Percentiles rank a stretch among this genome's conserved stretches.
phyloP scores from a whole-genome alignment of 2,888 invertebrate genomes.

The Tigriopus californicus region DNA sequence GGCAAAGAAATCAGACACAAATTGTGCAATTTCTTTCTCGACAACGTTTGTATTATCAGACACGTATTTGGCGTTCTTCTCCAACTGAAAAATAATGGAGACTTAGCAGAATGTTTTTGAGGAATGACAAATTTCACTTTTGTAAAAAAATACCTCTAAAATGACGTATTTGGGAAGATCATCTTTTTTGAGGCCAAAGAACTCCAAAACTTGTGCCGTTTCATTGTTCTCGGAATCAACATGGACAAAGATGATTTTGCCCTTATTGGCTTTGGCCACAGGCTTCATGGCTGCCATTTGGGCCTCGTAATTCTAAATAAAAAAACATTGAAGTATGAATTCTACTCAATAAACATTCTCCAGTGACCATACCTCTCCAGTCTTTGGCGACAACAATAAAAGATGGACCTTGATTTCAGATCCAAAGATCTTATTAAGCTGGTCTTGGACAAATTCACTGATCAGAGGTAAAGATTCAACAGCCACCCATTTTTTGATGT shows the following conservation, averaged over 20 bases:
- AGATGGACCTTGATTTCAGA: slow-evolving; percentile 94
- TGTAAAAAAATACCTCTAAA: not conserved
- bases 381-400: slow-evolving; percentile 81
- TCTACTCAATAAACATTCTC: too few relatives aligned
- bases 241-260: slow-evolving; percentile 32
- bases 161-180: not conserved
- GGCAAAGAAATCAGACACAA: not conserved
- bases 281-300: slow-evolving; percentile 55
- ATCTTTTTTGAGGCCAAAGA: slow-evolving; percentile 78
- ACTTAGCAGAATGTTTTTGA: slow-evolving; percentile 38
- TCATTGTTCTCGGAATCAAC: slow-evolving; percentile 84
- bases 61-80: slow-evolving; percentile 94
- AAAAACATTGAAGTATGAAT: too few relatives aligned
- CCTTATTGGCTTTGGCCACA: slow-evolving; percentile 73
- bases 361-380: slow-evolving; percentile 67
- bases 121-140: not conserved
- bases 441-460: slow-evolving; percentile 91
- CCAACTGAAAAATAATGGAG: slow-evolving; percentile 81
- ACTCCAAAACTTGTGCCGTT: slow-evolving; percentile 90
- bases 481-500: slow-evolving; percentile 60
- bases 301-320: slow-evolving; percentile 45
- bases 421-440: slow-evolving; percentile 93
- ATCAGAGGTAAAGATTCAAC: slow-evolving; percentile 69
- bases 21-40: slow-evolving; percentile 32
- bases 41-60: slow-evolving; percentile 52